phyloP scores from a whole-genome alignment of 2,797 vertebrate species.

The Alca torda region DNA sequence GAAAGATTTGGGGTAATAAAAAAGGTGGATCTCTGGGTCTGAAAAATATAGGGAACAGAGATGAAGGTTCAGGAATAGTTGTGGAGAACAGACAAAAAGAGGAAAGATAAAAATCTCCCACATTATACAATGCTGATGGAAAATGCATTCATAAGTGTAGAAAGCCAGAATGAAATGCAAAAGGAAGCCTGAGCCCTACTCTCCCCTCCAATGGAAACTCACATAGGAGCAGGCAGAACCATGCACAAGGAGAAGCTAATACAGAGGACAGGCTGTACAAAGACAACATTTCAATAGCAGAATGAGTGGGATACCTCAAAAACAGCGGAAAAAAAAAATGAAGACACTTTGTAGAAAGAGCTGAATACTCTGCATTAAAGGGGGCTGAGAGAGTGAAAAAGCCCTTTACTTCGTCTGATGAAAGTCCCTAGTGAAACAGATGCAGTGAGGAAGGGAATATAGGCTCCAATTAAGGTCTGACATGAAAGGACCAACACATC shows the following conservation, averaged over 20 bases:
- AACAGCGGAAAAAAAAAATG: not conserved
- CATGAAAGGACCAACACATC: constrained; percentile 33
- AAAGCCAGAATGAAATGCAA: not conserved
- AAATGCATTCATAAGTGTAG: not conserved
- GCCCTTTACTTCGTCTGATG: constrained; percentile 3
- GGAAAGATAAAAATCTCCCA: not conserved
- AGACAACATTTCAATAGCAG: constrained; percentile 43
- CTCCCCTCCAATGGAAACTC: not conserved
- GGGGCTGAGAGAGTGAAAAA: constrained; percentile 27
- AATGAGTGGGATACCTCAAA: constrained; percentile 37
- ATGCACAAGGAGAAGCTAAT: not conserved
- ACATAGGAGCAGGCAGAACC: not conserved
- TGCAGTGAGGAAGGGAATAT: constrained; percentile 38
- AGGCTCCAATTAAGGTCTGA: constrained; percentile 57
- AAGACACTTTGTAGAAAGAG: constrained; percentile 41
- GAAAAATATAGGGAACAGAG: not conserved
- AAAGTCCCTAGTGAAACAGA: constrained; percentile 58
- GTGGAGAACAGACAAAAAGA: not conserved
- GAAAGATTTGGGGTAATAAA: not conserved
- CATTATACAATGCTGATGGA: not conserved
- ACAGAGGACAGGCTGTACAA: constrained; percentile 28
- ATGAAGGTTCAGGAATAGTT: not conserved
- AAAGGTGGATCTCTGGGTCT: not conserved
- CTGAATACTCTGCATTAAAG: constrained; percentile 33
- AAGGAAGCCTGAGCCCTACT: not conserved